These are phyloP conservation scores for Paguma larvata DNA, from an alignment of 2,797 vertebrate genomes.

Conservation along the genomic window DNA sequence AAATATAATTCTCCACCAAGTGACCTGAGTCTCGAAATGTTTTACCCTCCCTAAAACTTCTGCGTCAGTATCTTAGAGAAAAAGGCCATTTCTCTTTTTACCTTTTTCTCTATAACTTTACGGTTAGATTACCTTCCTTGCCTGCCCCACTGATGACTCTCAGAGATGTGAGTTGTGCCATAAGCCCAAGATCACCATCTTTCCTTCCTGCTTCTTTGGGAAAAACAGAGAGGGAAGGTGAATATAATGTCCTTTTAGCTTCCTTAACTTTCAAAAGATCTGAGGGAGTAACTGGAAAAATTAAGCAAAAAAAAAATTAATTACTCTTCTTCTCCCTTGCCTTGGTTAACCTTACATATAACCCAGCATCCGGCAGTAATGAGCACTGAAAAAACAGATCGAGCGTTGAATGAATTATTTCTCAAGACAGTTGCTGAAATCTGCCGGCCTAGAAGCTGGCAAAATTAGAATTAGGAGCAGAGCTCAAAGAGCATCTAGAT, in stretches of 20 bases:
- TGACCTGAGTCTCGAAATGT: not conserved
- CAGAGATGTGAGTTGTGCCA: not conserved
- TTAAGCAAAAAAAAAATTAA: constrained; percentile 43
- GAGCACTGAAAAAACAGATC: not conserved
- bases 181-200: not conserved
- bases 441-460: not conserved
- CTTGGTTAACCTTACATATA: not conserved
- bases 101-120: not conserved
- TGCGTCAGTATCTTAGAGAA: not conserved
- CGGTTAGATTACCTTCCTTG: not conserved
- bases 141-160: not conserved
- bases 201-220: not conserved
- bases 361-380: not conserved
- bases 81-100: not conserved
- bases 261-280: constrained; percentile 35
- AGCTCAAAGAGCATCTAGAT: not conserved
- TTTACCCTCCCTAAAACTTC: not conserved
- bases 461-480: not conserved
- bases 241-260: not conserved
- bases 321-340: not conserved
- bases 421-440: not conserved
- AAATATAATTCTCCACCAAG: not conserved
- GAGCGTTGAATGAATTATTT: constrained; percentile 5
- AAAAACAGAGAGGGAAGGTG: not conserved
- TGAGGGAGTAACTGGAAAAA: constrained; percentile 19